phyloP scores from a whole-genome alignment of 2,797 vertebrate species.

The Argentina silus region DNA sequence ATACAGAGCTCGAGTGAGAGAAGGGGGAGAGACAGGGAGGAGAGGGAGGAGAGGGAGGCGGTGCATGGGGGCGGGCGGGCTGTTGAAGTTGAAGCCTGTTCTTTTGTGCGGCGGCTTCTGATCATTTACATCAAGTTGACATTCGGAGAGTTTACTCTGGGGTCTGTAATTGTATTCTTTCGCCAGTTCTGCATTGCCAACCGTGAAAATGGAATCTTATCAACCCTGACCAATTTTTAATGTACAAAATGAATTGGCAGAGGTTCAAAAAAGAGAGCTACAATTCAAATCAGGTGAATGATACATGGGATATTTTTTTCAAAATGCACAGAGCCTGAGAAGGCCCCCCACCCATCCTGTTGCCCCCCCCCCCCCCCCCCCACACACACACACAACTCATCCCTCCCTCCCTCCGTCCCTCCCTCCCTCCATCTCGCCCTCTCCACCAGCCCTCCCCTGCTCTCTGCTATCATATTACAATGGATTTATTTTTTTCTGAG shows the following conservation, averaged over 20 bases:
- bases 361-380: constrained; percentile 69
- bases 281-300: constrained; percentile 99
- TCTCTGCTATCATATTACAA: constrained; percentile 72
- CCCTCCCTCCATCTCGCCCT: constrained; percentile 46
- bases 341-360: constrained; percentile 74
- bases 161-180: constrained; percentile 99
- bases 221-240: constrained; percentile 99
- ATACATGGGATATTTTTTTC: constrained; percentile 84
- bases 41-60: constrained; percentile 24
- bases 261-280: constrained; percentile 95
- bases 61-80: constrained; percentile 16
- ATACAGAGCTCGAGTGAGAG: constrained; percentile 31
- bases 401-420: constrained; percentile 63
- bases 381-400: constrained; percentile 69
- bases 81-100: constrained; percentile 78
- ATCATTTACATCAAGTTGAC: constrained; percentile 99
- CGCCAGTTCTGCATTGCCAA: constrained; percentile 99
- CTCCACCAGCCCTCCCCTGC: constrained; percentile 23
- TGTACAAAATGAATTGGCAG: constrained; percentile 99
- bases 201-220: constrained; percentile 99
- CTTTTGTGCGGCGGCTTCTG: constrained; percentile 90
- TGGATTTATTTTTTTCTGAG: constrained; percentile 77
- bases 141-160: constrained; percentile 99
- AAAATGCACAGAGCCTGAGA: constrained; percentile 79
- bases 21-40: constrained; percentile 21